Conservation (phyloP, 2,113 vertebrate species). For the Erinaceus europaeus region DNA sequence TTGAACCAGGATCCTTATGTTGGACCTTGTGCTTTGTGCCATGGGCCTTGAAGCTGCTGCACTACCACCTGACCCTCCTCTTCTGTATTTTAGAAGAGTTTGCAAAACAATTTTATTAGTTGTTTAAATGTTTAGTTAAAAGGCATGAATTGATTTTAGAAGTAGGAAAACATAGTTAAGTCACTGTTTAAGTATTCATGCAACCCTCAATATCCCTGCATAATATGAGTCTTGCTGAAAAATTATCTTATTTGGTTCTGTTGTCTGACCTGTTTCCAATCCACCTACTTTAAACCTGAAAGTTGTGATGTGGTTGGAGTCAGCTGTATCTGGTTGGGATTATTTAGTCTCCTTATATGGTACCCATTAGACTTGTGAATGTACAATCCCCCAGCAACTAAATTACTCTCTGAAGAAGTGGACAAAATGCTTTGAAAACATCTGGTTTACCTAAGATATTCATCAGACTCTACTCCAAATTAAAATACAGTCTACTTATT, state of each 20-base stretch:
- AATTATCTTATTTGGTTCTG: neutral
- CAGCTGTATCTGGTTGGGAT: neutral
- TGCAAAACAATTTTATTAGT: neutral
- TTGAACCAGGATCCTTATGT: no score
- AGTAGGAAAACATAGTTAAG: neutral
- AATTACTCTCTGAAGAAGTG: neutral
- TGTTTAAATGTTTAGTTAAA: neutral
- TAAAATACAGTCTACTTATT: neutral
- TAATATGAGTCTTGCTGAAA: neutral
- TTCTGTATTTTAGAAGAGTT: neutral
- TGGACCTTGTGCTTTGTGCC: no score
- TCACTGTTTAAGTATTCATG: neutral
- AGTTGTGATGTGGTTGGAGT: neutral
- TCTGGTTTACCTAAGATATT: neutral
- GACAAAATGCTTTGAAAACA: neutral
- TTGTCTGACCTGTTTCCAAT: neutral
- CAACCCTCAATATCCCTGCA: neutral
- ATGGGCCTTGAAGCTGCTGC: no score
- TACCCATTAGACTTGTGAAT: neutral
- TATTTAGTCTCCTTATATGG: neutral
- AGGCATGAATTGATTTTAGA: neutral
- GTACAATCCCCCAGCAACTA: fast-evolving
- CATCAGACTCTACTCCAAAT: neutral
- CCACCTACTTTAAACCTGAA: neutral
- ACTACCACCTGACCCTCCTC: no score